Evolutionary conservation across 1,140 invertebrate species (phyloP), one percentile per base, ranked within the genome.

Genomic region (Solenopsis fugax): DNA sequence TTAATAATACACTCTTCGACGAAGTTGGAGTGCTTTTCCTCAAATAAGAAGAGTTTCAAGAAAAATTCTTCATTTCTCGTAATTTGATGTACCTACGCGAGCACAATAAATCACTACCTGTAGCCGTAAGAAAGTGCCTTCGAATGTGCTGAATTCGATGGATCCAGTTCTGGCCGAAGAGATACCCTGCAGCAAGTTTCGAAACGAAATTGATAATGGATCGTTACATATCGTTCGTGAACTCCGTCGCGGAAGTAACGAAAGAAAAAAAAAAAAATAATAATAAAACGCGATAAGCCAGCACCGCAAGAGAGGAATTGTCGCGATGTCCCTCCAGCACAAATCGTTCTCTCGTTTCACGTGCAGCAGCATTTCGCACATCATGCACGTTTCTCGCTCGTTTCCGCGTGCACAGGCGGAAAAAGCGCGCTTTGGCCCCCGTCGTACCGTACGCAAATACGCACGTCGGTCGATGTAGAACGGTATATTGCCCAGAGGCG

Each of bases 391-490:
- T 73, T 72, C 65, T 67, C 45, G 29, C 34, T 34, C n/a, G 34
- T 65, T 85, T 72, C 18, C 64, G 45, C 54, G 41, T n/a, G 4
- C n/a, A 7, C 1, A 45, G 37, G 34, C 18, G 58, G 50, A 34
- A 52, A 75, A 52, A 34, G 21, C 72, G 34, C 52, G 64, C 76
- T 72, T 65, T 87, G 77, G 71, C 54, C 6, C n/a, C 87, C 65
- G 67, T 75, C 71, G 64, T 21, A 18, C 75, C 56, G 60, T 58
- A 87, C 87, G 71, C 77, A 65, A 89, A 87, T 89, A 87, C 72
- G 78, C 58, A 78, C 48, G 67, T 65, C 52, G 78, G 50, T 21
- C 85, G 85, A 90, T 88, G 80, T 90, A 90, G 89, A 81, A 71
- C 89, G 89, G 62, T 75, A 76, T 75, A 76, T 87, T 80, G 78